These are phyloP conservation scores for Papilio aristodemus DNA, from an alignment of 1,140 invertebrate species.

Conservation along the genomic window DNA sequence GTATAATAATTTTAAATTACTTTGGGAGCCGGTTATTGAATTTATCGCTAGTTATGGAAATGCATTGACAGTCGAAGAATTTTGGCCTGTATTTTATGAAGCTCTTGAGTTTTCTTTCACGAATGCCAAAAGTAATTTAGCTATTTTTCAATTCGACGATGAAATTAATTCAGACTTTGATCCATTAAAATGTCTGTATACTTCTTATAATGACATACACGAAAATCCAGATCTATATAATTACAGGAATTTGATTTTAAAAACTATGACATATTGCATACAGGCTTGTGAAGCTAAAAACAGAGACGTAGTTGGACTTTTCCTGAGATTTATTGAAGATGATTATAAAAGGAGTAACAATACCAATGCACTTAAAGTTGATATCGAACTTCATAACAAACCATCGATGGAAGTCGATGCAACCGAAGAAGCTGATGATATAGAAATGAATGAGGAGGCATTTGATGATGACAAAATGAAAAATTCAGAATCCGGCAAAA, in stretches of 20 bases:
- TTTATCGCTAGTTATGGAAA: constrained; percentile 88
- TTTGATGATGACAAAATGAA: constrained; percentile 54
- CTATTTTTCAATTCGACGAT: constrained; percentile 59
- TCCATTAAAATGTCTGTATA: constrained; percentile 58
- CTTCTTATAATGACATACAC: constrained; percentile 66
- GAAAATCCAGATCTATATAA: constrained; percentile 86
- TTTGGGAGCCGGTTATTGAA: constrained; percentile 92
- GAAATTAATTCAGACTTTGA: constrained; percentile 59
- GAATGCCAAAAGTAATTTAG: constrained; percentile 64
- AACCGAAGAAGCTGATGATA: constrained; percentile 52
- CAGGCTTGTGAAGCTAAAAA: constrained; percentile 89
- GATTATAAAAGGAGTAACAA: constrained; percentile 77
- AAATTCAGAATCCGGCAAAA: constrained; percentile 73
- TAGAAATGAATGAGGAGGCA: constrained; percentile 49
- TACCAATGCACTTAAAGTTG: constrained; percentile 62
- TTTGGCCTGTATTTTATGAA: constrained; percentile 88
- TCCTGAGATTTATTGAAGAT: constrained; percentile 89
- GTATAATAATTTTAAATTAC: constrained; percentile 91
- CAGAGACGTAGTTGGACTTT: constrained; percentile 87
- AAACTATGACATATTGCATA: constrained; percentile 87
- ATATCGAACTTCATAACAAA: constrained; percentile 59
- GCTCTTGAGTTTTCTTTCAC: constrained; percentile 80
- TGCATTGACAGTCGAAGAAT: constrained; percentile 83
- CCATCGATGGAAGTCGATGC: constrained; percentile 63
- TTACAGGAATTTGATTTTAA: constrained; percentile 90